phyloP scores from a whole-genome alignment of 1,140 invertebrate genomes.

The Tribolium castaneum region DNA sequence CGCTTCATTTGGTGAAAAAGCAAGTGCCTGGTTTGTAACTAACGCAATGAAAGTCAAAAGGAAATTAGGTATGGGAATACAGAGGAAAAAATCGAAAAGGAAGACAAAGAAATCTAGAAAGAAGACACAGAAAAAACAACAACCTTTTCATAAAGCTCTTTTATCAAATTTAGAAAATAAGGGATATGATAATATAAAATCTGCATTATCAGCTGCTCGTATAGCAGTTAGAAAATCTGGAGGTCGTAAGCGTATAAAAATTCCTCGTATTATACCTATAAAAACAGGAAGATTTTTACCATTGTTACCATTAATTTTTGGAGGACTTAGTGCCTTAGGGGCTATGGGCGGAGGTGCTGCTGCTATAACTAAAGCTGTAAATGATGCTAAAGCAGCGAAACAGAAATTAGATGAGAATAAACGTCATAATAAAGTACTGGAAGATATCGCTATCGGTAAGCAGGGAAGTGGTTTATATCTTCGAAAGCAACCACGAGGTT shows the following conservation, averaged over 20 bases:
- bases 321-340: no score
- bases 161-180: no score
- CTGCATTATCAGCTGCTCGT: no score
- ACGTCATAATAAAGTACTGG: neutral
- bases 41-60: constrained; percentile 60
- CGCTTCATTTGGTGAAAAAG: constrained; percentile 56
- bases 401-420: neutral
- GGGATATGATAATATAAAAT: no score
- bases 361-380: neutral
- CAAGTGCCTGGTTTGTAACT: constrained; percentile 56
- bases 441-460: neutral
- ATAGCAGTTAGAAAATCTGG: no score
- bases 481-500: neutral
- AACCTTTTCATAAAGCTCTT: no score
- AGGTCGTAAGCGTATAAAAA: no score
- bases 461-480: neutral
- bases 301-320: no score
- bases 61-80: constrained; percentile 50
- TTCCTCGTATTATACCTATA: no score
- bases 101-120: neutral
- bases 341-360: no score
- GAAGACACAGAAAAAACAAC: no score
- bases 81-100: neutral
- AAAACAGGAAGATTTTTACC: no score
- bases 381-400: neutral